Base-by-base conservation (phyloP, 2,888 invertebrate genomes). In the Nomada ruficornis region DNA sequence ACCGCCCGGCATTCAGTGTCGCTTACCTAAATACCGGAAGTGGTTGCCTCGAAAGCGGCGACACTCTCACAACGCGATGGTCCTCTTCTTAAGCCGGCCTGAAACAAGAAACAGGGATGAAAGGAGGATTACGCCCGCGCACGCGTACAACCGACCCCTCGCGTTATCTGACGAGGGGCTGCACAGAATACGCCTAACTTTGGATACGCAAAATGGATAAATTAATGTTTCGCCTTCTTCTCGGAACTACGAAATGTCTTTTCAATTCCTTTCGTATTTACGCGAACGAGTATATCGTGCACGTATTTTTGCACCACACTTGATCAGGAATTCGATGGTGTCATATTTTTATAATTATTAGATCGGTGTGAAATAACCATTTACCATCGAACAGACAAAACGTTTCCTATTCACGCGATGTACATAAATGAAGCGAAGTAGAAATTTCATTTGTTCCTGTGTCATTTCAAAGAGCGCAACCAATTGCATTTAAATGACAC, bases 1-100 rank as follows among this genome's bases (percentile, higher is more conserved):
- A 36, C 50, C 44, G 72, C 26, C 50, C 62, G 54, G 13, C 36
- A 57, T 55, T 73, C 75, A 70, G 74, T 80, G 80, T 77, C 85
- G 82, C 86, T 84, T 86, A 87, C 84, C 88, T 90, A 90, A 91
- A 91, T 89, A 89, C 89, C 91, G 91, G 91, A 91, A 89, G 90
- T 86, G 85, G 78, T 90, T 90, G 80, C 72, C 86, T 87, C 60
- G 72, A 85, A 82, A 88, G 77, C 77, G 83, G 75, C 86, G 86
- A 80, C 85, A 85, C 86, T 84, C 84, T 84, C 76, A 47, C 67
- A 20, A 36, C 57, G 55, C 67, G 77, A 65, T 65, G 64, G 64
- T 76, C 59, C 83, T 83, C 75, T 72, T 80, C 84, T 83, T 84
- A 85, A 87, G 87, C 82, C 82, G 74, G 67, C 67, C 62, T 50